A percentile compares a stretch with the other conserved stretches of the same genome.
Evolutionary conservation across 2,113 vertebrate genomes (phyloP).

Genomic region (Stictonetta naevosa): DNA sequence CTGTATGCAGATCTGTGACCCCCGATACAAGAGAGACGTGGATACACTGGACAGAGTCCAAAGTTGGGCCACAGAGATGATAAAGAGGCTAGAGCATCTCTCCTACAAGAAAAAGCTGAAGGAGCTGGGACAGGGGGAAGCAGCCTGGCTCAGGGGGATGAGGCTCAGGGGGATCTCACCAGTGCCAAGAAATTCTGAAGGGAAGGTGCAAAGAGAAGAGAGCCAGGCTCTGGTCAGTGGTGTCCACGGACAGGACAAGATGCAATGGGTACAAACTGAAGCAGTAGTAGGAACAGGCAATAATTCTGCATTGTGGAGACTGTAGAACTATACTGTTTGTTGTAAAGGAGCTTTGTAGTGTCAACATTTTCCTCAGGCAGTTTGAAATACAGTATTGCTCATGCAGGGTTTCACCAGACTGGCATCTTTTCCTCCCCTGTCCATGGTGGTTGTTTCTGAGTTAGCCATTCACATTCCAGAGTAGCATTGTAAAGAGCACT

Average conservation of each 20-base stretch:
- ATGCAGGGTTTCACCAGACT: background rate
- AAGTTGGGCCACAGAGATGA: no score
- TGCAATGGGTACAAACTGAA: background rate
- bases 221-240: background rate
- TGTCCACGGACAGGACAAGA: background rate
- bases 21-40: no score
- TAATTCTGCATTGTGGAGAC: background rate
- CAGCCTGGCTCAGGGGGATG: no score
- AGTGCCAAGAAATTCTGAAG: no score
- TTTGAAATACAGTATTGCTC: background rate
- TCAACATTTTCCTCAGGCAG: background rate
- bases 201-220: background rate
- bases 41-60: no score
- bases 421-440: background rate
- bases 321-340: background rate
- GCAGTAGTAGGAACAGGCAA: background rate
- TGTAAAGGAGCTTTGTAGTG: no score
- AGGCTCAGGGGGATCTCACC: no score
- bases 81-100: no score
- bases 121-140: no score
- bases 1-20: no score
- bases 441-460: background rate
- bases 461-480: background rate
- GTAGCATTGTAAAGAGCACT: background rate
- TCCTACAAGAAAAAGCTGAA: no score